A percentile compares a stretch with the other conserved stretches of the same genome.
phyloP scores from a whole-genome alignment of 2,113 vertebrate genomes.

The Ciconia maguari region DNA sequence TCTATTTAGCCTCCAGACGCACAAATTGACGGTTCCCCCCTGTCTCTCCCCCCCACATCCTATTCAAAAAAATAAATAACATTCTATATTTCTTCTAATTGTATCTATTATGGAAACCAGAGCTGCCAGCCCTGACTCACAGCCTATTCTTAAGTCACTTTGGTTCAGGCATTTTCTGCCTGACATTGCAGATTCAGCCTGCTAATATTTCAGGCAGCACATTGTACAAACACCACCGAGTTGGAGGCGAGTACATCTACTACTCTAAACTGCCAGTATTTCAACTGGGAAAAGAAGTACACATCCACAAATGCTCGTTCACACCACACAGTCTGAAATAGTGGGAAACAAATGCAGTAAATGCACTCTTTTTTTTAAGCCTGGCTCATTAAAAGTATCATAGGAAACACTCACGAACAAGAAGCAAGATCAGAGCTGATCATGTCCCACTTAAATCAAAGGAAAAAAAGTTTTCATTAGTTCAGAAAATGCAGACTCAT shows the following conservation, averaged over 20 bases:
- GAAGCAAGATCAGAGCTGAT: neutral
- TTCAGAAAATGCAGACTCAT: neutral
- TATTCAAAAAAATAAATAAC: conserved; percentile 21
- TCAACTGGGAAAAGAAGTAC: neutral
- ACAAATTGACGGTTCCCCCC: conserved; percentile 5
- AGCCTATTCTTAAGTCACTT: conserved; percentile 43
- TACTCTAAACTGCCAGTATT: neutral
- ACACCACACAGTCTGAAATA: neutral
- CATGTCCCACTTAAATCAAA: neutral
- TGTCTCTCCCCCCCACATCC: neutral
- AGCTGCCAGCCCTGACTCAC: conserved; percentile 25
- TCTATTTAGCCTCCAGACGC: conserved; percentile 32
- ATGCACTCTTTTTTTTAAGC: neutral
- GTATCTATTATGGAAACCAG: conserved; percentile 45
- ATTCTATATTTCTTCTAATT: conserved; percentile 38
- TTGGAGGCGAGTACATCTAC: neutral
- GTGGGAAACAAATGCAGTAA: neutral
- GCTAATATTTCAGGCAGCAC: conserved; percentile 17
- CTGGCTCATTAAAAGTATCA: neutral
- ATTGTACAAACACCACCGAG: neutral
- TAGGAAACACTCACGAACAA: neutral
- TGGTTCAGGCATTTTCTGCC: conserved; percentile 26
- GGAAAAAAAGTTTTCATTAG: neutral
- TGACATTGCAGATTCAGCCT: conserved; percentile 23
- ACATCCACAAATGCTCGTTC: neutral